These are phyloP conservation scores for Pipistrellus kuhlii DNA, from an alignment of 2,797 vertebrate genomes.

Conservation along the genomic window DNA sequence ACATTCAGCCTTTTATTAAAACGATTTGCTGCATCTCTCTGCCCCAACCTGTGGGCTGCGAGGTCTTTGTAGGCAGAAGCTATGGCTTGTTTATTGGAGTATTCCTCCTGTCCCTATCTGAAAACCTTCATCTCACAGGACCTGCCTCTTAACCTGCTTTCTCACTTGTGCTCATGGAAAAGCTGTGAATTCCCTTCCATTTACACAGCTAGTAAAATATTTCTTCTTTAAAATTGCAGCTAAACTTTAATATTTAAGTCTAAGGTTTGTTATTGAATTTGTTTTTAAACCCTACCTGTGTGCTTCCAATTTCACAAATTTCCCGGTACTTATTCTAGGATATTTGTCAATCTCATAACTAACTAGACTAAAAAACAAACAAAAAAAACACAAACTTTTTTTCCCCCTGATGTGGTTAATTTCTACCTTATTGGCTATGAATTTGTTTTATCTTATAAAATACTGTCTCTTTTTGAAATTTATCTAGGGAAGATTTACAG, in stretches of 20 bases:
- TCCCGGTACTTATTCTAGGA: background rate
- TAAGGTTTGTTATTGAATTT: slow-evolving; percentile 27
- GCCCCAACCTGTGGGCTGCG: background rate
- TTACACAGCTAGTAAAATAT: background rate
- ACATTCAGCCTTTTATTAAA: slow-evolving; percentile 43
- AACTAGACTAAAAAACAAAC: background rate
- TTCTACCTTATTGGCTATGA: background rate
- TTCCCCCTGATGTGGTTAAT: background rate
- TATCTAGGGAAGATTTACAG: background rate
- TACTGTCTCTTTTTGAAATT: background rate
- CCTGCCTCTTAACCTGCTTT: background rate
- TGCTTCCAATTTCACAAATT: background rate
- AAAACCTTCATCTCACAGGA: background rate
- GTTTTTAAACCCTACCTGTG: background rate
- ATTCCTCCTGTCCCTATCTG: background rate
- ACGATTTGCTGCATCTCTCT: background rate
- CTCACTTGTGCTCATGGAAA: background rate
- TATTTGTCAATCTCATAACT: background rate
- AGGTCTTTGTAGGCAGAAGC: slow-evolving; percentile 6
- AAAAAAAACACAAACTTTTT: too few relatives aligned
- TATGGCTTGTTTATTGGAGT: slow-evolving; percentile 1
- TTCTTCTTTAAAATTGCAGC: background rate
- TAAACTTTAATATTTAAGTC: background rate
- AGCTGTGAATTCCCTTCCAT: background rate
- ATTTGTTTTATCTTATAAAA: slow-evolving; percentile 29